Base-by-base conservation (phyloP, 2,797 vertebrate species). In the Acanthiza pusilla region DNA sequence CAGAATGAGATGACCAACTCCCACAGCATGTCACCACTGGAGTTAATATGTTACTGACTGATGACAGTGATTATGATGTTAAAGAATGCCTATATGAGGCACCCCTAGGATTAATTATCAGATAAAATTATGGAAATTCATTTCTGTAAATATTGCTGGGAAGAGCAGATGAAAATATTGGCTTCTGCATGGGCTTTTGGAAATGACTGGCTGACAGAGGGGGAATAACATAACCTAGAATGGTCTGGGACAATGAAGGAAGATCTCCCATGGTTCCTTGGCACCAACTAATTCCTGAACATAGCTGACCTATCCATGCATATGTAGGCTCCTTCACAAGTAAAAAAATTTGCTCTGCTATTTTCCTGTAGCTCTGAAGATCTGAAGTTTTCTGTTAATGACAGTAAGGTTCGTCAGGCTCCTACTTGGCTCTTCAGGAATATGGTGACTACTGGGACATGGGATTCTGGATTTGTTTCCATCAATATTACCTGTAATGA, bases 381-480 rank as follows among this genome's bases (percentile, higher is more conserved):
- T 81, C 38, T 74, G 22, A 58, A 25, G 12, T 17, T 68, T 91
- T 91, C 27, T 51, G 0, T 42, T 53, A 85, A 57, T 32, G 22
- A 36, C 12, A 50, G 16, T 36, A 47, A 13, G 5, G 10, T 80
- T 43, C 23, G n/a, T 60, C 26, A 66, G 26, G 11, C 13, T 80
- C 17, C 67, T 36, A 34, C 1, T 60, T 1, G 2, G 13, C 63
- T 92, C 65, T 68, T 91, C 48, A 72, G 42, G 17, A 61, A 65
- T 55, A 60, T 36, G 13, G 6, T 77, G 30, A 9, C 45, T 70
- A 1, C 2, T 58, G 16, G 16, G n/a, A 17, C 0, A 2, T 10
- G 15, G 34, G 4, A 9, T n/a, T 76, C 34, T 79, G 32, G 25
- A 20, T 42, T 96, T 7, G 1, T 70, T 40, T 83, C 43, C 14